Base-by-base conservation (phyloP, 1,140 invertebrate genomes). In the Diuraphis noxia region DNA sequence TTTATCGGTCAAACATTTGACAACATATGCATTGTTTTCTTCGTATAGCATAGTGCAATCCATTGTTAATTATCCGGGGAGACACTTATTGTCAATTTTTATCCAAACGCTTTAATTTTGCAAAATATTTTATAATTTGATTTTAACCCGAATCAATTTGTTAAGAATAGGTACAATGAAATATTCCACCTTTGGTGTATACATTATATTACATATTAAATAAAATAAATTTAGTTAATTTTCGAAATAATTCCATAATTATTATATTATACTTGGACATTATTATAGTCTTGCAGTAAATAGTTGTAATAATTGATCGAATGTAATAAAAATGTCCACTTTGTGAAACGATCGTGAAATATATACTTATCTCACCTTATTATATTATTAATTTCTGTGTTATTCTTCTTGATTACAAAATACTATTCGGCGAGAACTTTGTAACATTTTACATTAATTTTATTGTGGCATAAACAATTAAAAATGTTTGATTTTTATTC, bases 11-110 rank as follows among this genome's bases (percentile, higher is more conserved):
- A 82, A 82, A 82, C 23, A 38, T 38, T 82, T 40, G 79, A 41
- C 79, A 82, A 82, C 56, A n/a, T 72, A n/a, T 72, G 56, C 38
- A 82, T 82, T 82, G 79, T 82, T 40, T 40, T 82, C 79, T 38
- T 38, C 38, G 79, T 82, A 38, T 82, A 38, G 23, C 10, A 72
- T 72, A 72, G 17, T 40, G 25, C 38, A 13, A 9, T 23, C 38
- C 38, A 82, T 82, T 82, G 79, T 82, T 40, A 82, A 82, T 82
- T 79, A 79, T 79, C 17, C 34, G 17, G 21, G 8, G 19, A 79
- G 72, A 79, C 34, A 79, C 72, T 79, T n/a, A n/a, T n/a, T 79
- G 72, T 79, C 72, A 79, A 19, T 79, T 36, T 17, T 36, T 23
- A 19, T 79, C 72, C 72, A 2, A 19, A 79, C 34, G 19, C 72